Percentiles rank a stretch among this genome's conserved stretches.
Evolutionary conservation across 2,888 invertebrate species (phyloP).

Genomic region (Agrypnus murinus): DNA sequence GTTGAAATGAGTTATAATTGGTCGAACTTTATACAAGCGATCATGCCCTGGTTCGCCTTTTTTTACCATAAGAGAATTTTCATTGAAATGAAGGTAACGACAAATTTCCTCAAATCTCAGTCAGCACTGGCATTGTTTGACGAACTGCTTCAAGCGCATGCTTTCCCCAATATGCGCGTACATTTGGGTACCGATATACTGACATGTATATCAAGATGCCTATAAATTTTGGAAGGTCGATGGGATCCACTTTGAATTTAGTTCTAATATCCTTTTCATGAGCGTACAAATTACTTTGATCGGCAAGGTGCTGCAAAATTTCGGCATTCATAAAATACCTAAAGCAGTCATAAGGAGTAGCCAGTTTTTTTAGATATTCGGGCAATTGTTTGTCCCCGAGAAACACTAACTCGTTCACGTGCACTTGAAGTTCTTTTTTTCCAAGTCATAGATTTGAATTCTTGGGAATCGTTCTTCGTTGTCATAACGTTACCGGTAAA

Average conservation of each 20-base stretch:
- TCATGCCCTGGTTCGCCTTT: constrained; percentile 52
- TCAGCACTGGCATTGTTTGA: background rate
- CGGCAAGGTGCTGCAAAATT: background rate
- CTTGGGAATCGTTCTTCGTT: background rate
- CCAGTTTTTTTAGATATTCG: background rate
- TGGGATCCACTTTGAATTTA: background rate
- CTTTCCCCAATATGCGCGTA: constrained; percentile 7
- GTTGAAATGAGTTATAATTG: constrained; percentile 47
- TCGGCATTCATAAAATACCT: too few relatives aligned
- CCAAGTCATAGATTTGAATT: background rate
- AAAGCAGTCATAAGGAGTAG: too few relatives aligned
- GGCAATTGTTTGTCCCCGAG: background rate
- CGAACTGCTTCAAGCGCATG: constrained; percentile 1
- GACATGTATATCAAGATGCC: constrained; percentile 7
- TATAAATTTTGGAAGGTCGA: background rate
- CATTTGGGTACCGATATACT: background rate
- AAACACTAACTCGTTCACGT: background rate
- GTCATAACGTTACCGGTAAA: background rate
- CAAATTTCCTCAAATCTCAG: constrained; percentile 19
- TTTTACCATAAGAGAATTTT: constrained; percentile 50
- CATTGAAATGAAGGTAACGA: constrained; percentile 51
- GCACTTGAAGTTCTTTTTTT: background rate
- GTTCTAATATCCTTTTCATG: background rate
- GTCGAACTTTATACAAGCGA: constrained; percentile 50
- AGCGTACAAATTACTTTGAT: background rate